A percentile compares a stretch with the other conserved stretches of the same genome.
These are phyloP conservation scores for Atrichornis clamosus DNA, from an alignment of 2,113 vertebrate species.

Conservation along the genomic window DNA sequence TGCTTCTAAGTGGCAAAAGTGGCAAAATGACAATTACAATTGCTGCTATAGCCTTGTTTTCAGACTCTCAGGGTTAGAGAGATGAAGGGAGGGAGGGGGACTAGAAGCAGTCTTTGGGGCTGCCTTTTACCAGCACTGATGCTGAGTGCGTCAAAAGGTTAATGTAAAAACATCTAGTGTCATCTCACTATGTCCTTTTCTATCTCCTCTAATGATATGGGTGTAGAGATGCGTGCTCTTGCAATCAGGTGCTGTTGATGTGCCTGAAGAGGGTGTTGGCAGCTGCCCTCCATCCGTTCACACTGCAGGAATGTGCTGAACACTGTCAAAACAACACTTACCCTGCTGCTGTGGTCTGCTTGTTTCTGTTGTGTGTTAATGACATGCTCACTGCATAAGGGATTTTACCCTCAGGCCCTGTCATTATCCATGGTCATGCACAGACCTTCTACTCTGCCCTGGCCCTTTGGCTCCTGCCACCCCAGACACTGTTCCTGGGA, in stretches of 20 bases:
- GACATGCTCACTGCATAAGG: not conserved
- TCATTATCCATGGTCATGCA: not conserved
- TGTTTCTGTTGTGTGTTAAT: not conserved
- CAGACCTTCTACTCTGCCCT: not conserved
- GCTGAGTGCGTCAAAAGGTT: not conserved
- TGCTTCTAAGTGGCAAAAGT: not conserved
- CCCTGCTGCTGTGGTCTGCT: not conserved
- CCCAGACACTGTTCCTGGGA: not conserved
- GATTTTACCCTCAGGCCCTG: not conserved
- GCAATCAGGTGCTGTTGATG: not conserved
- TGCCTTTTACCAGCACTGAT: not conserved
- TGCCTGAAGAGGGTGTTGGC: conserved; percentile 13
- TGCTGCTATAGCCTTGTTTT: not conserved
- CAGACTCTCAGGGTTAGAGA: not conserved
- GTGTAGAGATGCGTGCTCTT: not conserved
- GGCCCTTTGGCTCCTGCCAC: not conserved
- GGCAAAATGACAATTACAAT: not conserved
- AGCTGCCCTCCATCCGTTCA: not conserved
- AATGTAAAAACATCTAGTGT: not conserved
- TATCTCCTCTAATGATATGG: not conserved
- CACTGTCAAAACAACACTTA: not conserved
- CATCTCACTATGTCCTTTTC: not conserved
- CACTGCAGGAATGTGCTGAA: not conserved
- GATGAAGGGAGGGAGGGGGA: not conserved
- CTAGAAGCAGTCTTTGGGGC: not conserved